Evolutionary conservation across 2,113 vertebrate species (phyloP).

Genomic region (Calyptommatus sinebrachiatus): DNA sequence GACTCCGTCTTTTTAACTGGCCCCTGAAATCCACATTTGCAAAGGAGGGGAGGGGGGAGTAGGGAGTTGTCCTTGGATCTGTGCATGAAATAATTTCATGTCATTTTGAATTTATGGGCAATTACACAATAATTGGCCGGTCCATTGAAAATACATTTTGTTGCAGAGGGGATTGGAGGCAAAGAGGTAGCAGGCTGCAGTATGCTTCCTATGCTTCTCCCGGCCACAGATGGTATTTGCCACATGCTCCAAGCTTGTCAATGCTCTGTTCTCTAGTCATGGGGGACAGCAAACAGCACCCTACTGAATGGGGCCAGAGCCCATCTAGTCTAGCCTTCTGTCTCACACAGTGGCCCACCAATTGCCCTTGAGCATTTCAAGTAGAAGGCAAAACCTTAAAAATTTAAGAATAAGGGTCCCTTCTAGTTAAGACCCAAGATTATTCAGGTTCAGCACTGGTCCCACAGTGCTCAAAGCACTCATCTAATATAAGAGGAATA

Average conservation of each 20-base stretch:
- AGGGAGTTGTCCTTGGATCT: slow-evolving; percentile 28
- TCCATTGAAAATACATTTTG: slow-evolving; percentile 28
- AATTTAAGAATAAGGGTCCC: no score
- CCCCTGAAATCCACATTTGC: slow-evolving; percentile 12
- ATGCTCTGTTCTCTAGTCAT: neutral
- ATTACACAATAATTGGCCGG: slow-evolving; percentile 35
- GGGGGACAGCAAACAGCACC: neutral
- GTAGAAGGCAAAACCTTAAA: no score
- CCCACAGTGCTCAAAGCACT: no score
- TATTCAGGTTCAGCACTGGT: no score
- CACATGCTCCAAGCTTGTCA: neutral
- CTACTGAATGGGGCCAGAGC: no score
- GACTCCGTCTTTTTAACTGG: slow-evolving; percentile 21
- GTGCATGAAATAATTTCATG: slow-evolving; percentile 33
- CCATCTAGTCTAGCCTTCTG: no score
- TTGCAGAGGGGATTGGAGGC: slow-evolving; percentile 1
- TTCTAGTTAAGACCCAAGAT: no score
- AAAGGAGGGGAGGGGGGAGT: neutral
- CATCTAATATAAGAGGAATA: no score
- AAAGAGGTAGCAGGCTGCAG: neutral
- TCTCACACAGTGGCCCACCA: no score
- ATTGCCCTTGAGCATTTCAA: no score
- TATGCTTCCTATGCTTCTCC: neutral
- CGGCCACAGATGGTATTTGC: neutral
- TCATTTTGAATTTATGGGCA: slow-evolving; percentile 36